Percentiles rank a stretch among this genome's conserved stretches.
phyloP scores from a whole-genome alignment of 2,888 invertebrate species.

The Acronicta alni region DNA sequence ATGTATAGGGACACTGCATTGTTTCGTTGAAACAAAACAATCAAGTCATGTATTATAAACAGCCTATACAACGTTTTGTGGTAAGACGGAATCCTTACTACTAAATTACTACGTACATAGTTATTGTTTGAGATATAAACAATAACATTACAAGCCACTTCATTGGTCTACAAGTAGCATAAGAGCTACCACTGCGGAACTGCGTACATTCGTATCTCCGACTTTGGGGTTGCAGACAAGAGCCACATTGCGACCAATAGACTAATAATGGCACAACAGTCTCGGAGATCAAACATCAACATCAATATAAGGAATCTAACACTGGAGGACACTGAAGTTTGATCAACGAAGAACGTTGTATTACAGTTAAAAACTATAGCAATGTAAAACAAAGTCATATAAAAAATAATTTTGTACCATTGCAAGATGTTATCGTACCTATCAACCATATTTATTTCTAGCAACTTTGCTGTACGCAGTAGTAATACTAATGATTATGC shows the following conservation, averaged over 20 bases:
- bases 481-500: slow-evolving; percentile 73
- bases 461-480: background rate
- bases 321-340: too few species aligned
- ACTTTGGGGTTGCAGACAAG: too few species aligned
- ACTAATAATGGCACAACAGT: too few species aligned
- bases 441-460: slow-evolving; percentile 1
- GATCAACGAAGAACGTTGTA: too few species aligned
- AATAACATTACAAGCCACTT: background rate
- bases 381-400: background rate
- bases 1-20: too few species aligned
- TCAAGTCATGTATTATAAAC: background rate
- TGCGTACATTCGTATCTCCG: too few species aligned
- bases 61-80: background rate
- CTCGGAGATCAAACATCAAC: too few species aligned
- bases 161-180: background rate
- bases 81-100: background rate
- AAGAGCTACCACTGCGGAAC: background rate
- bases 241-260: too few species aligned
- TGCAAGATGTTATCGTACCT: background rate
- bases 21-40: background rate
- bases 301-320: too few species aligned
- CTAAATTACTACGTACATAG: background rate
- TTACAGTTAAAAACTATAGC: background rate
- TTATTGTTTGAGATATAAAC: slow-evolving; percentile 3
- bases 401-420: slow-evolving; percentile 8